A percentile compares a stretch with the other conserved stretches of the same genome.
phyloP scores from a whole-genome alignment of 1,140 invertebrate species.

The Metaphire vulgaris region DNA sequence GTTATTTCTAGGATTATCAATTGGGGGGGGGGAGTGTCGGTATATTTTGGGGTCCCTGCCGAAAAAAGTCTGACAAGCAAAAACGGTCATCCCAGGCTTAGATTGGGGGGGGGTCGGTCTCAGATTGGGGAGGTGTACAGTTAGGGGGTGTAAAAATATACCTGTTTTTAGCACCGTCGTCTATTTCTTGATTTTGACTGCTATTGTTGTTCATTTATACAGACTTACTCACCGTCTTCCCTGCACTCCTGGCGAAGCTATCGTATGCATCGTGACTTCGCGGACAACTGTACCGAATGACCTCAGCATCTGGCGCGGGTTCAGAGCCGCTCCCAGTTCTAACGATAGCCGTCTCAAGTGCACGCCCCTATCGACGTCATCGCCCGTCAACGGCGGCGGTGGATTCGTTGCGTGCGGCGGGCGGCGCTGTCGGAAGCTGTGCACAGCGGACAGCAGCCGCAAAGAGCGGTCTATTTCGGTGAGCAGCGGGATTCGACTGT shows the following conservation, averaged over 20 bases:
- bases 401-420: background rate
- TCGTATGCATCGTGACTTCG: background rate
- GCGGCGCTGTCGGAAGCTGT: background rate
- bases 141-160: no score
- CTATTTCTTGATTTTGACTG: no score
- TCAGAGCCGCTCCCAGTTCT: background rate
- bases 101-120: no score
- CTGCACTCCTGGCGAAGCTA: background rate
- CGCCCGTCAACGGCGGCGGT: background rate
- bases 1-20: no score
- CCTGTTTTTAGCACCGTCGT: no score
- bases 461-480: background rate
- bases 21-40: no score
- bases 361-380: background rate
- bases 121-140: no score
- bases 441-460: background rate
- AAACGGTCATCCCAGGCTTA: no score
- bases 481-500: background rate
- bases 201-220: no score
- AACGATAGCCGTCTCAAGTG: background rate
- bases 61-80: no score
- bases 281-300: background rate
- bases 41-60: no score
- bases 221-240: background rate
- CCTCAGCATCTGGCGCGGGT: background rate